A percentile compares a stretch with the other conserved stretches of the same genome.
Evolutionary conservation across 2,888 invertebrate genomes (phyloP).

Genomic region (Oxyteleia sp.): DNA sequence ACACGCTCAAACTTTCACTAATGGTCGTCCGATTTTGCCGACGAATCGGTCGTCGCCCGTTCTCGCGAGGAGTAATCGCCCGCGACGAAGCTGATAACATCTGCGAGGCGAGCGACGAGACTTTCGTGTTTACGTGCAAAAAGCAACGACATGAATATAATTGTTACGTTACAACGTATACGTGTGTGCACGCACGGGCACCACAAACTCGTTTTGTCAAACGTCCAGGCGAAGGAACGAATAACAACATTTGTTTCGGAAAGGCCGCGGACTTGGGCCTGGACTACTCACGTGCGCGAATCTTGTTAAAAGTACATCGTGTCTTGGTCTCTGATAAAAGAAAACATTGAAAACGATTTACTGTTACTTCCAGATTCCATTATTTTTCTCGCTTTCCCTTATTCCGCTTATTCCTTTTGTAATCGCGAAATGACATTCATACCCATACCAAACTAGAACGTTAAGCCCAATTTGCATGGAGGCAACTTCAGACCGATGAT

Average conservation of each 20-base stretch:
- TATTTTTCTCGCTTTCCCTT: slow-evolving; percentile 46
- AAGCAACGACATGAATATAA: not conserved
- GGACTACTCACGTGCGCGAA: slow-evolving; percentile 17
- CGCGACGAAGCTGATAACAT: not conserved
- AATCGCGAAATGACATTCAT: slow-evolving; percentile 56
- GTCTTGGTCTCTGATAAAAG: slow-evolving; percentile 9
- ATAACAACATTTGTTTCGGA: not conserved
- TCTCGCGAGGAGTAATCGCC: not conserved
- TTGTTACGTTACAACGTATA: slow-evolving; percentile 5
- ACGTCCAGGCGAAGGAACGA: not conserved
- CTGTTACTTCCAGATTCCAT: slow-evolving; percentile 35
- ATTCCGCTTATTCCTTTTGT: slow-evolving; percentile 28
- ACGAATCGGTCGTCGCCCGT: not conserved
- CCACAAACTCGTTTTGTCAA: slow-evolving; percentile 25
- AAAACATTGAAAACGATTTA: slow-evolving; percentile 5
- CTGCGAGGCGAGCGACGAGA: too few species aligned
- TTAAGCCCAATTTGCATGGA: slow-evolving; percentile 8
- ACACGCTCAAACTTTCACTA: slow-evolving; percentile 19
- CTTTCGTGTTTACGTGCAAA: not conserved
- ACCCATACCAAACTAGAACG: slow-evolving; percentile 16
- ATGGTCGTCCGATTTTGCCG: slow-evolving; percentile 11
- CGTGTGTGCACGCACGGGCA: slow-evolving; percentile 14
- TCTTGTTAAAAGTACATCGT: slow-evolving; percentile 40
- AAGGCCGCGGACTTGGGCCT: not conserved
- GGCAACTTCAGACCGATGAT: not conserved